These are phyloP conservation scores for Busarellus nigricollis DNA, from an alignment of 2,797 vertebrate genomes.

Conservation along the genomic window DNA sequence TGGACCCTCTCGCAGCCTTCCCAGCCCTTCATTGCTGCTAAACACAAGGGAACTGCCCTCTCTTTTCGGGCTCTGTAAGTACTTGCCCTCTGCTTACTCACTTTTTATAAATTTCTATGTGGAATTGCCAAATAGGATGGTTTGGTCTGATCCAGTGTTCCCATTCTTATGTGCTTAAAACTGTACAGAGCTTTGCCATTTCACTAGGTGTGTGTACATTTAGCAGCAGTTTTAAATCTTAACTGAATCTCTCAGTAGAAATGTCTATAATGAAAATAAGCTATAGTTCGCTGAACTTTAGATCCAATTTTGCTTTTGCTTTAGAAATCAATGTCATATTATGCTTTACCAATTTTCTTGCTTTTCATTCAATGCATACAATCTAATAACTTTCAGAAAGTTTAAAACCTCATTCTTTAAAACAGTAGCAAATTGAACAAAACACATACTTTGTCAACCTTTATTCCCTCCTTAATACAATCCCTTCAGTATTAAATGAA, in stretches of 20 bases:
- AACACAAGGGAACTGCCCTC: neutral
- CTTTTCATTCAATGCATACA: neutral
- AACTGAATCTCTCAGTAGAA: neutral
- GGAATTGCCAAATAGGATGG: neutral
- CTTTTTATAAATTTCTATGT: neutral
- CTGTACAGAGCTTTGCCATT: neutral
- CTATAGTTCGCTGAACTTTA: neutral
- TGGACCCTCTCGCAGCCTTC: neutral
- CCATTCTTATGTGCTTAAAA: neutral
- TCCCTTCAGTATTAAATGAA: neutral
- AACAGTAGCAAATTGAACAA: conserved; percentile 9
- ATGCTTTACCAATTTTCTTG: neutral
- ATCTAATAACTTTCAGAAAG: neutral
- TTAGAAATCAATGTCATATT: neutral
- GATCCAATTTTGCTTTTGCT: neutral
- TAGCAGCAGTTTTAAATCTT: neutral
- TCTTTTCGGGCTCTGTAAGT: neutral
- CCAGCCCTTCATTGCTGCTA: neutral
- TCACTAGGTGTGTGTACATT: neutral
- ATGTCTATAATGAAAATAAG: neutral
- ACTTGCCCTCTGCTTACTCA: neutral
- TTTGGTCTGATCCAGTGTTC: neutral
- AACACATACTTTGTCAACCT: neutral
- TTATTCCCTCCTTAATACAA: neutral
- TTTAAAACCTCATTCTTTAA: neutral